Evolutionary conservation across 1,140 invertebrate species (phyloP), one percentile per base, ranked within the genome.

Genomic region (Lepidurus couesii): DNA sequence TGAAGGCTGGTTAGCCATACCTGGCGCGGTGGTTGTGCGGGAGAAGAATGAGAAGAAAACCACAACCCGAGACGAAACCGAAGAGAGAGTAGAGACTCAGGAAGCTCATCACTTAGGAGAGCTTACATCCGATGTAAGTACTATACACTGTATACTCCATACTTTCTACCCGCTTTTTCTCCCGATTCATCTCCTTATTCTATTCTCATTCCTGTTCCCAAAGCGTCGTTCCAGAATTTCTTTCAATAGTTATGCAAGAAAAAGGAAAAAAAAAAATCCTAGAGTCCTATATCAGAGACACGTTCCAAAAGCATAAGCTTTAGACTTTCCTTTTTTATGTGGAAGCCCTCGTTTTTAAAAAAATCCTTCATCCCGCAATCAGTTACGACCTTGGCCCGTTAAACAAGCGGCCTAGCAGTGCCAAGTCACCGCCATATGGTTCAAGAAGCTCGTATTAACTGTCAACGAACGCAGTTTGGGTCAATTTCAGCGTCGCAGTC

Each of bases 81-180:
- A 95, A 82, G 91, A 93, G 82, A 88, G 90, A 16, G 86, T 90
- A 44, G 93, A 95, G 84, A 93, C 91, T 0, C 93, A 95, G 85
- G 92, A 95, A 86, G 88, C 92, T 34, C 90, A 90, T 82, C 92
- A 94, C 83, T 85, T 91, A 74, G 93, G 93, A 16, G 91, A 95
- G 82, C 92, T 94, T 81, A 91, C 91, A 21, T 93, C 95, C 83
- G 90, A 94, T 87, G 93, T 94, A 83, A 89, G 89, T 80, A 75
- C 73, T 6, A n/a, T 65, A 11, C 53, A 65, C 73, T 6, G 16
- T 65, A 11, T 7, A 65, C 53, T 65, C 53, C 53, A 65, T 65
- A 65, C 53, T 65, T 65, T 65, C 53, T 7, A 65, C 21, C n/a
- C 3, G 1, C 53, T 65, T 65, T 21, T 7, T 34, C 34, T 34